Conservation (phyloP, 2,888 invertebrate species). For the Sinhomidia bicolor region DNA sequence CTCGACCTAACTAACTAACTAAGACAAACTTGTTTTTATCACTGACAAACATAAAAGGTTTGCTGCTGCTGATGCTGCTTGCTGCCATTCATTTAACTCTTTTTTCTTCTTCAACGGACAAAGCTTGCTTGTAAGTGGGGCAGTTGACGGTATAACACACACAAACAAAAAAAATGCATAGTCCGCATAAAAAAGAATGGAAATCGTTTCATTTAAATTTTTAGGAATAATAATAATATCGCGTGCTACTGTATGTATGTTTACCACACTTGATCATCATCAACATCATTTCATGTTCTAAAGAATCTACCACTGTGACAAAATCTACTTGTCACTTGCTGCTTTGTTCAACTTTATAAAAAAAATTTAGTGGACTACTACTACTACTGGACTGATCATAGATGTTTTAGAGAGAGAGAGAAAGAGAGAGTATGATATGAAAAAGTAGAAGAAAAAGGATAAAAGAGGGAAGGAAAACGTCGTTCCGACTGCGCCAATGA, state of each 20-base stretch:
- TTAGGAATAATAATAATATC: constrained; percentile 20
- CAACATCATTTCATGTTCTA: neutral
- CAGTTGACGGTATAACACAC: neutral
- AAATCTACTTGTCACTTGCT: constrained; percentile 40
- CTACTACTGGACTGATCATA: neutral
- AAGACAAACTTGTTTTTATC: constrained; percentile 36
- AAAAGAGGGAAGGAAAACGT: neutral
- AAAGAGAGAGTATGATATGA: neutral
- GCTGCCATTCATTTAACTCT: neutral
- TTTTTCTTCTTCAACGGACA: neutral
- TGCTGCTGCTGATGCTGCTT: too few relatives aligned
- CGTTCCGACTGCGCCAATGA: constrained; percentile 49
- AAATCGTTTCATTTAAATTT: constrained; percentile 19
- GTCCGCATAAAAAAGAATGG: neutral
- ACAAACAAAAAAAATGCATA: neutral
- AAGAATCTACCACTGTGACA: constrained; percentile 26
- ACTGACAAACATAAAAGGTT: neutral
- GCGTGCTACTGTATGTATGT: constrained; percentile 45
- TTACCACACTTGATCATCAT: neutral
- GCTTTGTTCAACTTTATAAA: neutral
- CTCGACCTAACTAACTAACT: neutral
- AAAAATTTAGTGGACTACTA: neutral
- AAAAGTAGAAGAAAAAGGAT: neutral
- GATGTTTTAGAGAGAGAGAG: constrained; percentile 12
- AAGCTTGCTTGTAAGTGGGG: neutral